These are phyloP conservation scores for Hippocampus zosterae DNA, from an alignment of 2,113 vertebrate species.

Conservation along the genomic window DNA sequence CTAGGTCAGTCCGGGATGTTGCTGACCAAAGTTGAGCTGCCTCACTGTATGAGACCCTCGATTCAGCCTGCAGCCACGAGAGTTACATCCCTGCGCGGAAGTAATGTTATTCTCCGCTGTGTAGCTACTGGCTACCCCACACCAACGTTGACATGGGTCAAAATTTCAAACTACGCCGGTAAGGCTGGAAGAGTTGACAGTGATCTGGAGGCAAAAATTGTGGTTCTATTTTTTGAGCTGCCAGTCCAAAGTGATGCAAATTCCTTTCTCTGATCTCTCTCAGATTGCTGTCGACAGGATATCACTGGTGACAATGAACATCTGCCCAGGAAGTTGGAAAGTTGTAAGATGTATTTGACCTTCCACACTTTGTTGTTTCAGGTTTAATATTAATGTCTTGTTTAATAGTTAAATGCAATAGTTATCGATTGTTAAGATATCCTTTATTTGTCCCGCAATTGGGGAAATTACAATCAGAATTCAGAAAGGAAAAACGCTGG, in stretches of 20 bases:
- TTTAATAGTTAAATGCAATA: no score
- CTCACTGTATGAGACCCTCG: conserved; percentile 80
- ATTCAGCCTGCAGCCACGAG: conserved; percentile 85
- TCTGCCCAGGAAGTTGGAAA: conserved; percentile 56
- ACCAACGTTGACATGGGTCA: conserved; percentile 82
- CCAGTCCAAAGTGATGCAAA: neutral
- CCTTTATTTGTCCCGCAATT: no score
- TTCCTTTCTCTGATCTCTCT: conserved; percentile 23
- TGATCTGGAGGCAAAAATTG: neutral
- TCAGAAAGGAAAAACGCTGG: no score
- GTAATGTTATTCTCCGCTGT: conserved; percentile 86
- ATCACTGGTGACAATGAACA: conserved; percentile 35
- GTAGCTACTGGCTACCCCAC: conserved; percentile 85
- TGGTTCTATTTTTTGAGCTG: neutral
- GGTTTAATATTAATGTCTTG: no score
- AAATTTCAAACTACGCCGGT: conserved; percentile 77
- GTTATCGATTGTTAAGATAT: no score
- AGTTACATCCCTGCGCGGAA: conserved; percentile 82
- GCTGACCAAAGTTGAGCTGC: conserved; percentile 76
- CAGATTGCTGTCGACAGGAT: conserved; percentile 62
- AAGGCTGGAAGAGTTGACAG: conserved; percentile 7
- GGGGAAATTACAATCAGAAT: no score
- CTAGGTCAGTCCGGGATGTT: conserved; percentile 71
- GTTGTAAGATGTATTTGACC: conserved; percentile 47
- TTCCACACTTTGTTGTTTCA: neutral